Evolutionary conservation across 2,797 vertebrate genomes (phyloP).

Genomic region (Pseudochirops corinnae): DNA sequence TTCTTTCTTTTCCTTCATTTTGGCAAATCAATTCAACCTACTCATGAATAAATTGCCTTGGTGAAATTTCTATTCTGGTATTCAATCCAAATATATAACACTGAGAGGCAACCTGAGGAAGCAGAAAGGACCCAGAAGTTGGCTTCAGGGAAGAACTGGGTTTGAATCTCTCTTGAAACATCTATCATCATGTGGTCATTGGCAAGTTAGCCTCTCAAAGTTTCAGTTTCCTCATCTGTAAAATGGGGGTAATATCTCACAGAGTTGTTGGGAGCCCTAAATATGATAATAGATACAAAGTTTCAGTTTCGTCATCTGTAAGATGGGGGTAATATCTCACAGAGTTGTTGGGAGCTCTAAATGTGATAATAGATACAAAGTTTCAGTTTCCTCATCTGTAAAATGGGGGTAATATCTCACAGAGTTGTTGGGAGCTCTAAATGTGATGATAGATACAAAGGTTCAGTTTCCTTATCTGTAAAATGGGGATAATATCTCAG

Average conservation of each 20-base stretch:
- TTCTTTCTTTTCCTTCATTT: background rate
- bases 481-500: background rate
- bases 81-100: background rate
- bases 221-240: background rate
- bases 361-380: too few relatives aligned
- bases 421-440: too few relatives aligned
- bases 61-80: constrained; percentile 1
- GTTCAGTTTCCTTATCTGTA: too few relatives aligned
- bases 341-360: too few relatives aligned
- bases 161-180: background rate
- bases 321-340: background rate
- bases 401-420: too few relatives aligned
- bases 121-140: background rate
- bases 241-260: background rate
- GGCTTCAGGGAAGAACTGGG: background rate
- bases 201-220: background rate
- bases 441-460: too few relatives aligned
- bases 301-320: background rate
- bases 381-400: background rate
- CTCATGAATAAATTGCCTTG: background rate
- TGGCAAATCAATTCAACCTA: background rate
- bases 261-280: background rate
- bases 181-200: background rate
- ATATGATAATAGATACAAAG: background rate
- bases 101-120: background rate